Evolutionary conservation across 2,888 invertebrate genomes (phyloP).

Genomic region (Drepana falcataria): DNA sequence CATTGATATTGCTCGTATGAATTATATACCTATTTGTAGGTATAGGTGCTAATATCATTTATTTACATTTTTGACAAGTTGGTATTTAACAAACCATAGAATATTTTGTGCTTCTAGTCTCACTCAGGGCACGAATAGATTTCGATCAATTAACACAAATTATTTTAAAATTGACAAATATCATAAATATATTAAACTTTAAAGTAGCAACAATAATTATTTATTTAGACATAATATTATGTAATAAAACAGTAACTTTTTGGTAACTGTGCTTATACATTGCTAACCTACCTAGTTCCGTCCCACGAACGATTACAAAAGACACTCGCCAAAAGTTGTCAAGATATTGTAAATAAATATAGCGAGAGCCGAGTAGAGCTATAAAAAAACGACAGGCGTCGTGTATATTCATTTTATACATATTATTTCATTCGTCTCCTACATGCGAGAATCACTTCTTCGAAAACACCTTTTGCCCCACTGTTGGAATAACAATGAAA

Average conservation of each 20-base stretch:
- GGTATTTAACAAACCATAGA: slow-evolving; percentile 8
- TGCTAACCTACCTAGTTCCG: slow-evolving; percentile 17
- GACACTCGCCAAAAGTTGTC: background rate
- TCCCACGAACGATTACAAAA: slow-evolving; percentile 5
- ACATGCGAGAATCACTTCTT: slow-evolving; percentile 8
- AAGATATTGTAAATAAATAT: slow-evolving; percentile 7
- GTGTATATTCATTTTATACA: slow-evolving; percentile 14
- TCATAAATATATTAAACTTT: slow-evolving; percentile 19
- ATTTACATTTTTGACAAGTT: slow-evolving; percentile 24
- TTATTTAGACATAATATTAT: background rate
- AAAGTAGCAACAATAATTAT: slow-evolving; percentile 25
- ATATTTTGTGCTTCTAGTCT: slow-evolving; percentile 44
- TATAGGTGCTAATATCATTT: slow-evolving; percentile 12
- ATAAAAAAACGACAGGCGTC: slow-evolving; percentile 12
- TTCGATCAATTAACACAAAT: slow-evolving; percentile 22
- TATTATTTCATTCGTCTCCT: slow-evolving; percentile 10
- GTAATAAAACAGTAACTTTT: background rate
- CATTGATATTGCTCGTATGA: slow-evolving; percentile 2
- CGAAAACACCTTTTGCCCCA: slow-evolving; percentile 22
- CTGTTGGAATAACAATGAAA: slow-evolving; percentile 29
- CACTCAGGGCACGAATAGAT: slow-evolving; percentile 33
- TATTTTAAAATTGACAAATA: slow-evolving; percentile 28
- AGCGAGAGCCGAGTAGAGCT: slow-evolving; percentile 8
- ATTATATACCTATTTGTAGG: slow-evolving; percentile 12
- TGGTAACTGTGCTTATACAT: slow-evolving; percentile 2